Evolutionary conservation across 2,797 vertebrate species (phyloP).

Genomic region (Pseudochirops cupreus): DNA sequence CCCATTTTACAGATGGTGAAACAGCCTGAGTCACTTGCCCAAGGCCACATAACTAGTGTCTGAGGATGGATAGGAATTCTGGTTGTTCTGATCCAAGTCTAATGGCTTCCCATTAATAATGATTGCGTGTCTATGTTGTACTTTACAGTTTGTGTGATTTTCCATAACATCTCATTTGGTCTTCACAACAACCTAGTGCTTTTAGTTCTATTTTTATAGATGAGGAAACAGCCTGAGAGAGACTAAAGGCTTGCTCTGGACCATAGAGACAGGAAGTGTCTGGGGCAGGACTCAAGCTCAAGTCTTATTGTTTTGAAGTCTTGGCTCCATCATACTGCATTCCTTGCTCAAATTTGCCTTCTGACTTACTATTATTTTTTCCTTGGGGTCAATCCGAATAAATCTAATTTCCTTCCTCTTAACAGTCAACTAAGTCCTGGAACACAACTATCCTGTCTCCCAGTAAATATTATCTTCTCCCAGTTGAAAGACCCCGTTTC

Average conservation of each 20-base stretch:
- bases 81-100: neutral
- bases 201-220: neutral
- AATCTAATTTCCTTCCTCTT: neutral
- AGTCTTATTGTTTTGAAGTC: neutral
- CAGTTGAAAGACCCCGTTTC: neutral
- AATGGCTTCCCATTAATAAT: neutral
- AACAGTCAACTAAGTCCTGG: neutral
- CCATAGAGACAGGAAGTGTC: neutral
- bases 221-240: neutral
- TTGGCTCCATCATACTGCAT: neutral
- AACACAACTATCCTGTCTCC: neutral
- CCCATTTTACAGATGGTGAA: neutral
- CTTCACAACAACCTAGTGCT: neutral
- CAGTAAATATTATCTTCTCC: neutral
- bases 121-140: neutral
- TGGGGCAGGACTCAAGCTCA: neutral
- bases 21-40: neutral
- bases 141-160: too few species aligned
- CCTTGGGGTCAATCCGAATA: neutral
- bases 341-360: neutral
- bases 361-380: neutral
- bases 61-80: neutral
- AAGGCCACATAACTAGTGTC: neutral
- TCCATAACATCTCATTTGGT: neutral
- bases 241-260: neutral